phyloP scores from a whole-genome alignment of 2,113 vertebrate genomes.

The Peucedramus taeniatus region DNA sequence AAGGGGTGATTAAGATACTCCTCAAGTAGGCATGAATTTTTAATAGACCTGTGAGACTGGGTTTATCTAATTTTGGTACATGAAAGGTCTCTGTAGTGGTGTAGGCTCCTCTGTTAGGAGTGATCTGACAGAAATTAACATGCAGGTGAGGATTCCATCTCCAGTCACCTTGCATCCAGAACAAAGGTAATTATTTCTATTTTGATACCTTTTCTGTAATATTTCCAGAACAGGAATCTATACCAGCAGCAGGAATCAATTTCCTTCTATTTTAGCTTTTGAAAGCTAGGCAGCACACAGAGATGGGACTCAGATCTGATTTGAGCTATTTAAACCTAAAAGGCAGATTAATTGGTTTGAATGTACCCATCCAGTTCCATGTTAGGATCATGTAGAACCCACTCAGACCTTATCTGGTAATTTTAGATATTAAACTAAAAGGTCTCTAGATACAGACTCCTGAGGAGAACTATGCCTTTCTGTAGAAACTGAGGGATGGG shows the following conservation, averaged over 20 bases:
- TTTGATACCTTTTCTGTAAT: not conserved
- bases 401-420: not conserved
- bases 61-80: not conserved
- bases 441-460: not conserved
- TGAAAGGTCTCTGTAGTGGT: not conserved
- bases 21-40: not conserved
- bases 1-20: not conserved
- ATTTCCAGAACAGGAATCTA: not conserved
- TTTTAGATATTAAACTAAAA: not conserved
- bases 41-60: not conserved
- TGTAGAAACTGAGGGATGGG: not conserved
- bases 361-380: not conserved
- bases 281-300: not conserved
- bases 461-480: not conserved
- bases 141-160: not conserved
- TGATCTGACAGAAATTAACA: not conserved
- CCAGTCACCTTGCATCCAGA: not conserved
- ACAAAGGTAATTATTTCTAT: not conserved
- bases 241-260: not conserved
- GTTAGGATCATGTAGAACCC: rapidly evolving
- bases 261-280: not conserved
- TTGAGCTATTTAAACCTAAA: not conserved
- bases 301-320: not conserved
- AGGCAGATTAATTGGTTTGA: not conserved
- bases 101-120: not conserved